phyloP scores from a whole-genome alignment of 2,113 vertebrate species.

The Prionailurus viverrinus region DNA sequence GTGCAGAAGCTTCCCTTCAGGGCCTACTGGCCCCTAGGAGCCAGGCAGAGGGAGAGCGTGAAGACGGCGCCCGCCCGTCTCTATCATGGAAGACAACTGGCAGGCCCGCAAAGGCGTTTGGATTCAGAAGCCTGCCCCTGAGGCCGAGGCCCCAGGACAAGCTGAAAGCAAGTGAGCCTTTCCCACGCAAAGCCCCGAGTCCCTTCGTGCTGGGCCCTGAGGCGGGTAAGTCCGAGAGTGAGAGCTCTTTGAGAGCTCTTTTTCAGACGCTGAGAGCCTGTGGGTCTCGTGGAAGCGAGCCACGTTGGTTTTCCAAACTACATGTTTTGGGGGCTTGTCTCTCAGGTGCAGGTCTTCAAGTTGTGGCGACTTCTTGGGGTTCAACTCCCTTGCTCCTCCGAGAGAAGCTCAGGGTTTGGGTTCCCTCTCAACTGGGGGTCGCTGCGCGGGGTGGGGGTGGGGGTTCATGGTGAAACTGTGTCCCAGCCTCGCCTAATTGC shows the following conservation, averaged over 20 bases:
- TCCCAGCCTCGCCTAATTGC: background rate
- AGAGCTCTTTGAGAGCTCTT: background rate
- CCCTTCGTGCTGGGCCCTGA: background rate
- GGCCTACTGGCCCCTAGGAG: background rate
- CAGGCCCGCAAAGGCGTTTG: no score
- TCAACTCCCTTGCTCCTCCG: background rate
- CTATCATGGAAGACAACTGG: fast-evolving
- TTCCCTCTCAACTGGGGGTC: background rate
- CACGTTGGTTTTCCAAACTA: background rate
- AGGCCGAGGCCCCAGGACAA: no score
- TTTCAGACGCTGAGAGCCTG: background rate
- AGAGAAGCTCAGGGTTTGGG: background rate
- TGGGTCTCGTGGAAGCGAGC: background rate
- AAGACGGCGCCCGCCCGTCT: background rate
- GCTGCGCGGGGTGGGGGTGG: background rate
- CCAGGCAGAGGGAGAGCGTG: no score
- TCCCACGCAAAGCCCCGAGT: background rate
- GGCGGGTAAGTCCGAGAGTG: background rate
- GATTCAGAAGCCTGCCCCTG: no score
- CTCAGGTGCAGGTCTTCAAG: background rate
- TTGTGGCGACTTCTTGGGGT: background rate
- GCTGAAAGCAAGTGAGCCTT: background rate
- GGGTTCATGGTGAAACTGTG: background rate
- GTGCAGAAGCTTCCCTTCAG: background rate
- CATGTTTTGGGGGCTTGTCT: background rate